Percentiles rank a stretch among this genome's conserved stretches.
These are phyloP conservation scores for Bradynema listronoti DNA, from an alignment of 1,140 invertebrate genomes.

Conservation along the genomic window DNA sequence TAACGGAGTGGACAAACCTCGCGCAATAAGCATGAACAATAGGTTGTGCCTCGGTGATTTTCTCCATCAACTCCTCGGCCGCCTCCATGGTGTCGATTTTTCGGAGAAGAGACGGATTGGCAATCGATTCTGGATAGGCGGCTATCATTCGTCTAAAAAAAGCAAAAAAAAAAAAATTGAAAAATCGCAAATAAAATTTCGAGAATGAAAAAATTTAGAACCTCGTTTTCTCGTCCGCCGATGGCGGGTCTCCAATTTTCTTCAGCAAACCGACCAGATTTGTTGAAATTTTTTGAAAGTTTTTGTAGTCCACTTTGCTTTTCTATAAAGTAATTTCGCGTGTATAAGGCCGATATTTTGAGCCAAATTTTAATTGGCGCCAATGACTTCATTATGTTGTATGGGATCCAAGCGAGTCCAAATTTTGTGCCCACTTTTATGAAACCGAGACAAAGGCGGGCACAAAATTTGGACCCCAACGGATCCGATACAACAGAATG, in stretches of 20 bases:
- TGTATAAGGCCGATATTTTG: too few species aligned
- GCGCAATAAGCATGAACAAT: slow-evolving; percentile 14
- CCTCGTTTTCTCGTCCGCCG: slow-evolving; percentile 34
- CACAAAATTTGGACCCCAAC: too few species aligned
- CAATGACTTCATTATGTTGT: too few species aligned
- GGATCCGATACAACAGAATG: too few species aligned
- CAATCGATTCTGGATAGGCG: slow-evolving; percentile 40
- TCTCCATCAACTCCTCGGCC: slow-evolving; percentile 23
- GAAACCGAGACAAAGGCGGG: too few species aligned
- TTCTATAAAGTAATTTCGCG: slow-evolving; percentile 21
- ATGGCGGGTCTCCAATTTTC: slow-evolving; percentile 31
- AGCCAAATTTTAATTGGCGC: too few species aligned
- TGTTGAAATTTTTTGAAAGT: slow-evolving; percentile 26
- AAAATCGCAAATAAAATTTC: background rate
- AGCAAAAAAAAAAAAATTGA: slow-evolving; percentile 1
- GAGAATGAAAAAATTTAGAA: background rate
- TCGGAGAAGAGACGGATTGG: slow-evolving; percentile 35
- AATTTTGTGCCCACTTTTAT: too few species aligned
- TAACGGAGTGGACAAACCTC: background rate
- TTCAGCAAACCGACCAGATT: slow-evolving; percentile 24
- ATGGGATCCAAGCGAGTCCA: too few species aligned
- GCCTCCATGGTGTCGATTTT: slow-evolving; percentile 27
- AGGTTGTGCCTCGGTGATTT: slow-evolving; percentile 28
- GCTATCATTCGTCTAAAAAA: slow-evolving; percentile 35
- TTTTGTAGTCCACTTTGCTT: slow-evolving; percentile 32